Conservation (phyloP, 2,797 vertebrate genomes). For the Siniperca undulata region DNA sequence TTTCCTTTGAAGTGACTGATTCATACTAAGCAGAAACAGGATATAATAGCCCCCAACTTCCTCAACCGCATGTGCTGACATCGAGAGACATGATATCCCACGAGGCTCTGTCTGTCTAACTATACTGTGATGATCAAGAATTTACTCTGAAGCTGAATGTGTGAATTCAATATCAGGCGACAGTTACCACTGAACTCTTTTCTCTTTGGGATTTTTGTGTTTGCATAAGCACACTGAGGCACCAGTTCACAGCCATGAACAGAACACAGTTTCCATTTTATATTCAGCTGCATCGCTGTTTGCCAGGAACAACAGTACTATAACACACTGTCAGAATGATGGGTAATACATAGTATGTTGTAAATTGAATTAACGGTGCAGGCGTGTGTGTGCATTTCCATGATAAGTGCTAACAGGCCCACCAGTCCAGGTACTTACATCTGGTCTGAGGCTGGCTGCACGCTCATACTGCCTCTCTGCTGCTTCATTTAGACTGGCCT, state of each 20-base stretch:
- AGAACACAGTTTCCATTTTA: constrained; percentile 50
- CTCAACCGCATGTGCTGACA: constrained; percentile 48
- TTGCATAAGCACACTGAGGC: constrained; percentile 36
- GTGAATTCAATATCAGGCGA: constrained; percentile 15
- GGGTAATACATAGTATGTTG: constrained; percentile 34
- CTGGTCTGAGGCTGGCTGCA: constrained; percentile 92
- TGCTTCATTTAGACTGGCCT: constrained; percentile 95
- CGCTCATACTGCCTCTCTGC: constrained; percentile 93
- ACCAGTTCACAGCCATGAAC: constrained; percentile 2
- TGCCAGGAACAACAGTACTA: constrained; percentile 58
- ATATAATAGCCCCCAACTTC: constrained; percentile 49
- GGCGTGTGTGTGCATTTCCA: constrained; percentile 35
- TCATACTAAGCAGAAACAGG: constrained; percentile 52
- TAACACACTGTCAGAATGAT: constrained; percentile 48
- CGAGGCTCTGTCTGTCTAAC: constrained; percentile 45
- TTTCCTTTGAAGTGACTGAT: constrained; percentile 73
- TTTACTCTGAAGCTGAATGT: constrained; percentile 30
- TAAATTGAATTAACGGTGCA: constrained; percentile 61
- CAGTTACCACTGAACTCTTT: constrained; percentile 20
- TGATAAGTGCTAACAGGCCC: constrained; percentile 55
- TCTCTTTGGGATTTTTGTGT: constrained; percentile 18
- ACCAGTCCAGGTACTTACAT: constrained; percentile 88
- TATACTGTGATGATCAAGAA: constrained; percentile 35
- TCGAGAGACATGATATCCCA: constrained; percentile 42
- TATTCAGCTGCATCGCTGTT: constrained; percentile 15